Evolutionary conservation across 1,140 invertebrate genomes (phyloP), one percentile per base, ranked within the genome.

Genomic region (Euwallacea similis): DNA sequence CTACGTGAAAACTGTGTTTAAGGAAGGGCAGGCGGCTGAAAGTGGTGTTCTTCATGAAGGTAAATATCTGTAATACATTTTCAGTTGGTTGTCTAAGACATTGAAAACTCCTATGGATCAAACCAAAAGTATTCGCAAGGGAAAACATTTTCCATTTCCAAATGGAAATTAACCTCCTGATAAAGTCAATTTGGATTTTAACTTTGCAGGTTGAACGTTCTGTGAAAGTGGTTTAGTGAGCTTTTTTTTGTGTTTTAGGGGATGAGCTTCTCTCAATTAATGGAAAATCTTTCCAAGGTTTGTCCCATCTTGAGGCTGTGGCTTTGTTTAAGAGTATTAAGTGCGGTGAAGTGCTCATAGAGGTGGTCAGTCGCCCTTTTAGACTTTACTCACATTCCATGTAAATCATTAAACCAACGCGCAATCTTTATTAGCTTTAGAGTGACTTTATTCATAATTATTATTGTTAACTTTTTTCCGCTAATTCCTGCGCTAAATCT

Each of bases 231-330:
- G 11, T 53, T 53, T 9, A n/a, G 11, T 6, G 10, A 46, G 15
- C 42, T 63, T 55, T 47, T 69, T 13, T 43, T 11, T 42, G 10
- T 61, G 79, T 87, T 85, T n/a, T 77, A 93, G 92, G 92, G 77
- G 95, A 98, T 85, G 94, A 97, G 86, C 94, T 98, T 78, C 83
- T 97, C 73, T 91, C 92, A 61, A 89, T 98, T 71, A 97, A 97
- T 85, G 91, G 91, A 60, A 87, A 88, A 78, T 85, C 89, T 16
- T 87, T 96, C 74, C 87, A 91, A 81, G 93, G 93, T 46, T 86
- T 95, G 79, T 94, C 92, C 70, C 95, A 97, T 83, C 87, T 89
- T 66, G 92, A 95, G 81, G 95, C 94, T 13, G 93, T 98, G 77
- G 86, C 87, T 63, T 87, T 94, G 77, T 98, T 98, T 82, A 95